A percentile compares a stretch with the other conserved stretches of the same genome.
Conservation (phyloP, 1,140 invertebrate genomes). For the Stratiolaelaps scimitus region DNA sequence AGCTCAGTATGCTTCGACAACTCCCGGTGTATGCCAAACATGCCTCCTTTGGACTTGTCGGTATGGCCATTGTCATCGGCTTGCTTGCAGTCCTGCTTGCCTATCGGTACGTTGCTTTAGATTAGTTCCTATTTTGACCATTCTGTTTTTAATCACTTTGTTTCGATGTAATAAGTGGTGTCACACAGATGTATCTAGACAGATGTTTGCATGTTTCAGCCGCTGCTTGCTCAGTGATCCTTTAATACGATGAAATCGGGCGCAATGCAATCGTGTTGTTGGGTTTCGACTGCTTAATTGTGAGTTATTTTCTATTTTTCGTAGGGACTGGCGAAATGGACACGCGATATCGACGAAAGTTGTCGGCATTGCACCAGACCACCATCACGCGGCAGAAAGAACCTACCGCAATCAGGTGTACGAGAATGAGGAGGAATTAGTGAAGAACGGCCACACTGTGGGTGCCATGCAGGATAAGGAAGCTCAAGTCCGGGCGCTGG, state of each 20-base stretch:
- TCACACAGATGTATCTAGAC: too few relatives aligned
- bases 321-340: background rate
- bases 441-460: too few relatives aligned
- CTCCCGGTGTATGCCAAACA: conserved; percentile 20
- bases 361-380: background rate
- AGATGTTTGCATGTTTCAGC: too few relatives aligned
- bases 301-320: background rate
- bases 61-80: background rate
- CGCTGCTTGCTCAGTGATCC: too few relatives aligned
- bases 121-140: too few relatives aligned
- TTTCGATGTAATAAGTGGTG: too few relatives aligned
- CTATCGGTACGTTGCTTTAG: background rate
- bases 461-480: background rate
- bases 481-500: background rate
- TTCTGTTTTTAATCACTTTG: too few relatives aligned
- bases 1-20: conserved; percentile 1
- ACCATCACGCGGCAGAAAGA: background rate
- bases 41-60: background rate
- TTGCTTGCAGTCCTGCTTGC: conserved; percentile 2
- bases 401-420: background rate
- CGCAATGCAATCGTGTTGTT: too few relatives aligned
- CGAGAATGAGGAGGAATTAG: conserved; percentile 8
- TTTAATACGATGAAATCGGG: too few relatives aligned
- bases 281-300: too few relatives aligned
- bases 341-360: conserved; percentile 11